Evolutionary conservation across 1,140 invertebrate genomes (phyloP).

Genomic region (Dreissena polymorpha): DNA sequence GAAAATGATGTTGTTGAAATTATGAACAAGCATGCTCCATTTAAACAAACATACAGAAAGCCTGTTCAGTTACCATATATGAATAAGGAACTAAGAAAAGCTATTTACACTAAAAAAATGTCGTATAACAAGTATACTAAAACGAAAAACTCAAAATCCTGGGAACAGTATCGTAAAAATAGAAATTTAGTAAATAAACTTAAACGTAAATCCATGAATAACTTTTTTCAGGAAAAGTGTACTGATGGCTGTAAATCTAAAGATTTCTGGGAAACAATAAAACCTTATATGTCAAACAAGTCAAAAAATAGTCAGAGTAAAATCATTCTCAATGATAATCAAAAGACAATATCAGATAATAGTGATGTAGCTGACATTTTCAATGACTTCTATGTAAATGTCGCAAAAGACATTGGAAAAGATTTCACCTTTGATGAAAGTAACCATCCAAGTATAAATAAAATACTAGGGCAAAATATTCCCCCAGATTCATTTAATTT

Average conservation of each 20-base stretch:
- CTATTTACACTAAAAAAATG: constrained; percentile 4
- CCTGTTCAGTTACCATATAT: background rate
- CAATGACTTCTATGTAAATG: constrained; percentile 32
- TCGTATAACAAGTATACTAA: background rate
- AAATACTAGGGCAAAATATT: constrained; percentile 37
- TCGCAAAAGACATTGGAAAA: constrained; percentile 31
- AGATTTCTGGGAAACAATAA: constrained; percentile 48
- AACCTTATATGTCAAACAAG: constrained; percentile 37
- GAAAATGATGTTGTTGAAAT: background rate
- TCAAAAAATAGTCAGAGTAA: background rate
- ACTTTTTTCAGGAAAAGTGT: constrained; percentile 49
- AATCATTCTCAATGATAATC: constrained; percentile 31
- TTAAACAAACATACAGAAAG: background rate
- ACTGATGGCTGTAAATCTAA: constrained; percentile 28
- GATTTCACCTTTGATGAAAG: constrained; percentile 40
- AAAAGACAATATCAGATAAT: constrained; percentile 30
- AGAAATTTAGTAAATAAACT: constrained; percentile 26
- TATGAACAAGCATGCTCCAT: background rate
- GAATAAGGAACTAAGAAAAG: background rate
- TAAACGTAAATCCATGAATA: constrained; percentile 36
- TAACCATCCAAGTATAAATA: constrained; percentile 34
- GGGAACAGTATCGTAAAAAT: background rate
- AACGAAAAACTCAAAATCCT: background rate
- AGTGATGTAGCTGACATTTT: constrained; percentile 36
- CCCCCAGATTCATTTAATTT: constrained; percentile 15